Conservation (phyloP, 2,797 vertebrate genomes). For the Cuculus canorus region DNA sequence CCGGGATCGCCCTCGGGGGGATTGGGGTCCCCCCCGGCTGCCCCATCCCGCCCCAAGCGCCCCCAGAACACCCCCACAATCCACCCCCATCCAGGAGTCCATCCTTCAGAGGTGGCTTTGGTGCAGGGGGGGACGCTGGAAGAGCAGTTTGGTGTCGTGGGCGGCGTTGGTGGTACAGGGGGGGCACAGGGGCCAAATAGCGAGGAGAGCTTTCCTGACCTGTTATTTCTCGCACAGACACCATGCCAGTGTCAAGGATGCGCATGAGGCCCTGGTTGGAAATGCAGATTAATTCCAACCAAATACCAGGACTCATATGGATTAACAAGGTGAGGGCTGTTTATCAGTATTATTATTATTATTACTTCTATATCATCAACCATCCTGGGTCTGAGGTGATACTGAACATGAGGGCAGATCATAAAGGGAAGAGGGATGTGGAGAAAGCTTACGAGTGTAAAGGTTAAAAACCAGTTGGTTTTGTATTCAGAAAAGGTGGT, state of each 20-base stretch:
- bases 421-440: background rate
- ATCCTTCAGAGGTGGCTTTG: background rate
- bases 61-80: background rate
- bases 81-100: background rate
- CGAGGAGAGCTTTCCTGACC: background rate
- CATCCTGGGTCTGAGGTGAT: background rate
- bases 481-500: background rate
- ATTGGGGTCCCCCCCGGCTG: no score
- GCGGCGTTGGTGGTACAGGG: fast-evolving
- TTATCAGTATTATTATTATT: background rate
- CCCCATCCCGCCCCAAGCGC: fast-evolving
- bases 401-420: background rate
- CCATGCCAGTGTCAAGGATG: constrained; percentile 81
- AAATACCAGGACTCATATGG: constrained; percentile 81
- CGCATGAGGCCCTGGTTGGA: constrained; percentile 85
- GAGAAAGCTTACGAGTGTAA: background rate
- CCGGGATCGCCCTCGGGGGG: no score
- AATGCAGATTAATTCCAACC: constrained; percentile 81
- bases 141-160: background rate
- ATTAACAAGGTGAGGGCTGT: constrained; percentile 78
- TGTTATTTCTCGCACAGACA: constrained; percentile 43
- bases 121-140: background rate
- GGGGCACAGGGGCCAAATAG: fast-evolving
- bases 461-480: background rate
- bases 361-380: background rate